Evolutionary conservation across 1,140 invertebrate species (phyloP).

Genomic region (Ooceraea biroi): DNA sequence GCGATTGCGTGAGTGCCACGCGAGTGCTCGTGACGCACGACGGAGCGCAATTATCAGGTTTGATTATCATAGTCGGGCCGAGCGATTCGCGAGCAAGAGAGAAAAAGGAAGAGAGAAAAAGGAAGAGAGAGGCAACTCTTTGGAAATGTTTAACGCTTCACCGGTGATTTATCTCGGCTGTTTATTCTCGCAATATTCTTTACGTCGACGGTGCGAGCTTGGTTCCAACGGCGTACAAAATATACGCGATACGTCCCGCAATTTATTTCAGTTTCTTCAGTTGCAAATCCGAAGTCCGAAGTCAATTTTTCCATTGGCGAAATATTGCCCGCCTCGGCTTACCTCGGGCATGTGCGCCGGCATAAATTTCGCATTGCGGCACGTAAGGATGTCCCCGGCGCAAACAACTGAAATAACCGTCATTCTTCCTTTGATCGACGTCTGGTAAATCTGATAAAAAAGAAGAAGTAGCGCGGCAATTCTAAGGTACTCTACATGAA

Average conservation of each 20-base stretch:
- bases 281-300: slow-evolving; percentile 14
- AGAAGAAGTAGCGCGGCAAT: not conserved
- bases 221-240: not conserved
- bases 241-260: not conserved
- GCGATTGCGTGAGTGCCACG: not conserved
- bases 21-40: slow-evolving; percentile 6
- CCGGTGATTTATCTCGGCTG: slow-evolving; percentile 23
- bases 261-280: not conserved
- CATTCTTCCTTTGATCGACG: not conserved
- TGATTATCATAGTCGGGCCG: slow-evolving; percentile 33
- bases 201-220: not conserved
- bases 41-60: slow-evolving; percentile 19
- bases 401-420: not conserved
- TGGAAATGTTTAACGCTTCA: slow-evolving; percentile 5
- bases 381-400: not conserved
- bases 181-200: not conserved
- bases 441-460: not conserved
- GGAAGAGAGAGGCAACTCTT: not conserved
- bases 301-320: not conserved
- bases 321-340: not conserved
- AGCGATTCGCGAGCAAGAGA: no score
- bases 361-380: slow-evolving; percentile 18
- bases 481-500: not conserved
- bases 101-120: no score
- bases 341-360: not conserved